Evolutionary conservation across 2,797 vertebrate genomes (phyloP).

Genomic region (Knipowitschia caucasica): DNA sequence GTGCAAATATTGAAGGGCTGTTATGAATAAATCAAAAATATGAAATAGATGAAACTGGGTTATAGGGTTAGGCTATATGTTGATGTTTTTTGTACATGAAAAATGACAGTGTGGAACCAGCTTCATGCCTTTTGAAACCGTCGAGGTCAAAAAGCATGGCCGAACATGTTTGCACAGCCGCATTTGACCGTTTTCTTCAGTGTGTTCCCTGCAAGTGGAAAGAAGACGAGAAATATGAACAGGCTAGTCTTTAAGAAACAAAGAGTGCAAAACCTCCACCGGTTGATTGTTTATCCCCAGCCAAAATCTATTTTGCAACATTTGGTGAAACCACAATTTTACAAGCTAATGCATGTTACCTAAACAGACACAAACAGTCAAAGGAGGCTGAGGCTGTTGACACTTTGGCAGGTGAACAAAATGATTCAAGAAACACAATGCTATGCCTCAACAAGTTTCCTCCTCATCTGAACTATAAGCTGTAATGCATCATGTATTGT

Average conservation of each 20-base stretch:
- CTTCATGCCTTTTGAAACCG: background rate
- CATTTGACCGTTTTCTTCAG: slow-evolving; percentile 10
- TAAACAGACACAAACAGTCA: slow-evolving; percentile 19
- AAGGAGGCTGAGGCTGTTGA: background rate
- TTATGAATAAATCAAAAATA: background rate
- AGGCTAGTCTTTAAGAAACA: slow-evolving; percentile 23
- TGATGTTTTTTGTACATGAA: background rate
- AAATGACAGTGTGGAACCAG: no score
- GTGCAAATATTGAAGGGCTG: background rate
- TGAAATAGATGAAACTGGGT: no score
- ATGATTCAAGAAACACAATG: background rate
- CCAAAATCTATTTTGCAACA: slow-evolving; percentile 29
- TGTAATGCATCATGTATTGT: slow-evolving; percentile 7
- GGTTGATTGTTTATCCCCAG: slow-evolving; percentile 31
- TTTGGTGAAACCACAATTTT: slow-evolving; percentile 35
- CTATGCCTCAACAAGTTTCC: slow-evolving; percentile 29
- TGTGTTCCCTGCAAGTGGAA: slow-evolving; percentile 16
- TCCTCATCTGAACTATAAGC: background rate
- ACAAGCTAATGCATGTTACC: slow-evolving; percentile 38
- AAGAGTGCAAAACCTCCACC: slow-evolving; percentile 29
- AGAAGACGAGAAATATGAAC: slow-evolving; percentile 11
- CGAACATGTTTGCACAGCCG: slow-evolving; percentile 2
- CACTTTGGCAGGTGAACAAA: slow-evolving; percentile 1
- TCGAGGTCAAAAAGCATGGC: slow-evolving; percentile 16
- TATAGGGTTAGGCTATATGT: no score